Base-by-base conservation (phyloP, 2,797 vertebrate species). In the Nannoperca australis region DNA sequence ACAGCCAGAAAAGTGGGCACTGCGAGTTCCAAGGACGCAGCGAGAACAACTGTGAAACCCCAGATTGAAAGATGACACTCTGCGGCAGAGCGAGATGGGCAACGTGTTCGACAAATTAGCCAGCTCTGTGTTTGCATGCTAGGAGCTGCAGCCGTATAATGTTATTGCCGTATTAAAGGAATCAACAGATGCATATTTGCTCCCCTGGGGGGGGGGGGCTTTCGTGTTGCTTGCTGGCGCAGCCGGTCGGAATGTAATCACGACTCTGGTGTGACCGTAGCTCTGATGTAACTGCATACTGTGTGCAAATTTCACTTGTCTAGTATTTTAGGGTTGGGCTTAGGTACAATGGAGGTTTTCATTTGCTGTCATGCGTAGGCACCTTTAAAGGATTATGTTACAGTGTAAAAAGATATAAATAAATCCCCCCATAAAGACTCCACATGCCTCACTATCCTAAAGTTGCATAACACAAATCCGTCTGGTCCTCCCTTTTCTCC, bases 301-400 rank as follows among this genome's bases (percentile, higher is more conserved):
- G 24, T 59, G 58, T 47, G 42, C 12, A 67, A 15, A 53, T 62
- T 71, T 30, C 18, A 34, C 70, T 53, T 56, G 34, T 69, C 10
- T 67, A 49, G 68, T 63, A 54, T 81, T 78, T 56, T 40, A 75
- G 32, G 68, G 59, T 50, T 68, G 55, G 40, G 61, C 47, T 80
- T 62, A 53, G n/a, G 62, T 38, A 70, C 73, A 62, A 30, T 36
- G 54, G 59, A 51, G 70, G 68, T 56, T 85, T 79, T 87, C 79
- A 86, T 86, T 83, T 55, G 73, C 53, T 71, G 70, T 86, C 79
- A 60, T 73, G 78, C 66, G 69, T 77, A 73, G 72, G 82, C 84
- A 82, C 88, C 84, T 86, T 91, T 89, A 78, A 85, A 49, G 82
- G 84, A 90, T 93, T 91, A 91, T 69, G 62, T 84, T 81, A 55